Evolutionary conservation across 2,113 vertebrate genomes (phyloP), one percentile per base, ranked within the genome.

Genomic region (Paramisgurnus dabryanus): DNA sequence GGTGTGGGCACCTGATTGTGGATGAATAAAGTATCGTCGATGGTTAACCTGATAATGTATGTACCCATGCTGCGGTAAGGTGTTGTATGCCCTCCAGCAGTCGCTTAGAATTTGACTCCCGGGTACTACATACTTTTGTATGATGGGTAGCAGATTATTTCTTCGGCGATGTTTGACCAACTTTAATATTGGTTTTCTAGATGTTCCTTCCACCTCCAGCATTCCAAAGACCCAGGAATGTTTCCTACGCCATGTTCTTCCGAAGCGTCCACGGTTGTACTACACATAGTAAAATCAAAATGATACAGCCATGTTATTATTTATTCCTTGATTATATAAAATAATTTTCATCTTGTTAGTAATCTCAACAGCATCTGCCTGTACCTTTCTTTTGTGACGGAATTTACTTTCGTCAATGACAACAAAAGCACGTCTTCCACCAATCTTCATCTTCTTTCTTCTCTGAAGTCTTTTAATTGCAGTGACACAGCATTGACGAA

Each of bases 201-300:
- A 27, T 17, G 11, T 65, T 27, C 63, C 34, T 11, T 22, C 6
- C 63, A 65, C 63, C 63, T 65, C 63, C 12, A 40, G 34, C 27
- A 39, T 17, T 40, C 63, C 63, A 40, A 65, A 65, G 34, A 65
- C 63, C 34, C 63, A 65, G 11, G 63, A 8, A 65, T 15, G 34
- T 7, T 65, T 65, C 6, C 63, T 7, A 39, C 27, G 5, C 63
- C 63, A 65, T 10, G 63, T 40, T 65, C 13, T 65, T 12, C 63
- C 63, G 15, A 65, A 65, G 34, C 63, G 6, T 40, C 63, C 63
- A 65, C 13, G 63, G 63, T 40, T 65, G 63, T 65, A 65, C 63
- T 40, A 40, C 11, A 39, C 27, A 65, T 39, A 65, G 6, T 65
- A 4, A 40, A 65, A 65, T 15, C 63, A 65, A 65, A 65, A 65